Evolutionary conservation across 2,888 invertebrate genomes (phyloP).

Genomic region (Drosophila neonasuta): DNA sequence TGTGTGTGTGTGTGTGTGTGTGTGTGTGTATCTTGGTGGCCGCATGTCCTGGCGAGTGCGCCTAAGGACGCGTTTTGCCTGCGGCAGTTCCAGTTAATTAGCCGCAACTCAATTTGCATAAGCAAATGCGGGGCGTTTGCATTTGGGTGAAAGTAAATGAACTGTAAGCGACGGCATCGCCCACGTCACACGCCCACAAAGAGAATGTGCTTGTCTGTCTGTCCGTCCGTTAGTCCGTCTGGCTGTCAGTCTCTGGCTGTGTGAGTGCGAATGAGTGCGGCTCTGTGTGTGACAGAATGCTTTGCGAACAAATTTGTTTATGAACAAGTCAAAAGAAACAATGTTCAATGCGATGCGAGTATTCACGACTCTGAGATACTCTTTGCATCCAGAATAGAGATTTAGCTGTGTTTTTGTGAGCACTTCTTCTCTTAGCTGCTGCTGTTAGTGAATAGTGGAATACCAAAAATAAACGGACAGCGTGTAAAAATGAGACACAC

Average conservation of each 20-base stretch:
- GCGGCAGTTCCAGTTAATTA: conserved; percentile 57
- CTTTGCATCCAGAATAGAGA: conserved; percentile 3
- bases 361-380: conserved; percentile 6
- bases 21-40: conserved; percentile 10
- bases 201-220: conserved; percentile 4
- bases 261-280: conserved; percentile 8
- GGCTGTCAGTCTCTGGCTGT: neutral
- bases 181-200: conserved; percentile 47
- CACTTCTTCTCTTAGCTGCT: conserved; percentile 5
- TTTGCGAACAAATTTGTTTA: conserved; percentile 57
- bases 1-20: neutral
- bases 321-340: conserved; percentile 42
- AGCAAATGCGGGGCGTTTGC: conserved; percentile 50
- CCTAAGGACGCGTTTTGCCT: conserved; percentile 26
- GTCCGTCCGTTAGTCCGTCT: neutral
- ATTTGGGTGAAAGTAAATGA: conserved; percentile 54
- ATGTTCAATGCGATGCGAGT: neutral
- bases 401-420: neutral
- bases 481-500: conserved; percentile 45
- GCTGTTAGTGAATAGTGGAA: neutral
- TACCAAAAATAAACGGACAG: conserved; percentile 56
- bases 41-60: conserved; percentile 20
- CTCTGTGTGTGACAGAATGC: conserved; percentile 29
- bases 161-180: conserved; percentile 56
- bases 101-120: conserved; percentile 61